These are phyloP conservation scores for Pelusios castaneus DNA, from an alignment of 2,113 vertebrate species.

Conservation along the genomic window DNA sequence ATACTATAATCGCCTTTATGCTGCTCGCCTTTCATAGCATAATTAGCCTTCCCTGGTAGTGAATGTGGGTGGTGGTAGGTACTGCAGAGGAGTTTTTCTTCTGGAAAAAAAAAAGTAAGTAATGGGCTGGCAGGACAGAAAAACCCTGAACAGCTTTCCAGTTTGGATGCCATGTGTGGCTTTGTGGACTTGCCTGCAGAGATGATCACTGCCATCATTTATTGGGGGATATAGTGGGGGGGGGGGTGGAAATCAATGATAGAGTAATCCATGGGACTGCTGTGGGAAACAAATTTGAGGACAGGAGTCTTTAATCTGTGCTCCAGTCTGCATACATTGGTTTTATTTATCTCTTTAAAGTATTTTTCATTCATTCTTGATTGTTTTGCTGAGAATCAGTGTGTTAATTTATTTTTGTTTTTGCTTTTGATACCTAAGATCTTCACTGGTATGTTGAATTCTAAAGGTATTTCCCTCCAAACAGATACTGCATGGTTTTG, in stretches of 20 bases:
- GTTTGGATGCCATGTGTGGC: slow-evolving; percentile 63
- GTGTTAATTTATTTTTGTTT: slow-evolving; percentile 67
- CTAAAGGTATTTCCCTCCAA: slow-evolving; percentile 66
- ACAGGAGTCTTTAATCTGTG: slow-evolving; percentile 71
- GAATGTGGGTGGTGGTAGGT: slow-evolving; percentile 56
- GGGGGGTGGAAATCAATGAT: slow-evolving; percentile 59
- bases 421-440: slow-evolving; percentile 49
- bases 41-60: slow-evolving; percentile 63
- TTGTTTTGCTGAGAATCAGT: slow-evolving; percentile 66
- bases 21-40: slow-evolving; percentile 59
- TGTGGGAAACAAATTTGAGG: slow-evolving; percentile 58
- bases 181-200: slow-evolving; percentile 66
- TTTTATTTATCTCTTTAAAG: slow-evolving; percentile 72
- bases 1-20: slow-evolving; percentile 53
- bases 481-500: slow-evolving; percentile 42
- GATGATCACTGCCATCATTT: slow-evolving; percentile 67
- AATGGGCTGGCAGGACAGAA: slow-evolving; percentile 58
- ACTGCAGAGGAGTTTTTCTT: slow-evolving; percentile 60
- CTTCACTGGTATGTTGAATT: neutral
- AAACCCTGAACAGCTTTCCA: slow-evolving; percentile 68
- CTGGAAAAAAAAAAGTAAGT: slow-evolving; percentile 67
- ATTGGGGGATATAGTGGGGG: too few species aligned
- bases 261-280: slow-evolving; percentile 69
- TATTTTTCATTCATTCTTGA: slow-evolving; percentile 72
- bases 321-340: slow-evolving; percentile 65